Evolutionary conservation across 2,888 invertebrate species (phyloP).

Genomic region (Drosophila falleni): DNA sequence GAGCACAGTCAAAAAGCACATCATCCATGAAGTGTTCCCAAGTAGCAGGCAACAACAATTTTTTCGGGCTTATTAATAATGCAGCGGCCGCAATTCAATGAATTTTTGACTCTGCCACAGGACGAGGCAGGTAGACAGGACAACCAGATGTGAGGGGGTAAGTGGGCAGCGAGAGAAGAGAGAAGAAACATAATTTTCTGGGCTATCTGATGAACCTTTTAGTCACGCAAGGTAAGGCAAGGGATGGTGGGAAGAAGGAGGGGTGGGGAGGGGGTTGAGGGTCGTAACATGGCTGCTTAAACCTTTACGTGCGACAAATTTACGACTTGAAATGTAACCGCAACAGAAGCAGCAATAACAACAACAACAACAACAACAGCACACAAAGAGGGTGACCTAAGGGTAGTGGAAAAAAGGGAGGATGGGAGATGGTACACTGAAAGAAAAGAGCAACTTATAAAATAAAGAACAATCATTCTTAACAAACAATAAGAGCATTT

Average conservation of each 20-base stretch:
- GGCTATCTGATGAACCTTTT: constrained; percentile 81
- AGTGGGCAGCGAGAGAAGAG: constrained; percentile 23
- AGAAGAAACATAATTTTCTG: constrained; percentile 68
- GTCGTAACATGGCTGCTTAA: constrained; percentile 72
- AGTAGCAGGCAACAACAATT: constrained; percentile 66
- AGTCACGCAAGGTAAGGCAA: constrained; percentile 51
- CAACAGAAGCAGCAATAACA: constrained; percentile 35
- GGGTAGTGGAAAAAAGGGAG: no score
- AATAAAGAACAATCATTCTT: no score
- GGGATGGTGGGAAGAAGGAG: background rate
- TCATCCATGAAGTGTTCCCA: constrained; percentile 60
- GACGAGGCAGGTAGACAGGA: constrained; percentile 2
- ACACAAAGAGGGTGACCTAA: background rate
- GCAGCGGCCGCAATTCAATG: constrained; percentile 81
- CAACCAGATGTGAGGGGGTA: background rate
- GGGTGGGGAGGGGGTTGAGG: background rate
- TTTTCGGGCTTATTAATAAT: constrained; percentile 77
- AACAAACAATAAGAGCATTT: no score
- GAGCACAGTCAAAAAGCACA: constrained; percentile 25
- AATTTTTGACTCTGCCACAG: constrained; percentile 76
- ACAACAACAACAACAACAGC: constrained; percentile 9
- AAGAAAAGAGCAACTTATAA: no score
- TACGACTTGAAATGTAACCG: constrained; percentile 81
- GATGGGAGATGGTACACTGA: no score
- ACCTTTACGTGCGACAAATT: constrained; percentile 83